Evolutionary conservation across 1,140 invertebrate species (phyloP), one percentile per base, ranked within the genome.

Genomic region (Drosophila ananassae): DNA sequence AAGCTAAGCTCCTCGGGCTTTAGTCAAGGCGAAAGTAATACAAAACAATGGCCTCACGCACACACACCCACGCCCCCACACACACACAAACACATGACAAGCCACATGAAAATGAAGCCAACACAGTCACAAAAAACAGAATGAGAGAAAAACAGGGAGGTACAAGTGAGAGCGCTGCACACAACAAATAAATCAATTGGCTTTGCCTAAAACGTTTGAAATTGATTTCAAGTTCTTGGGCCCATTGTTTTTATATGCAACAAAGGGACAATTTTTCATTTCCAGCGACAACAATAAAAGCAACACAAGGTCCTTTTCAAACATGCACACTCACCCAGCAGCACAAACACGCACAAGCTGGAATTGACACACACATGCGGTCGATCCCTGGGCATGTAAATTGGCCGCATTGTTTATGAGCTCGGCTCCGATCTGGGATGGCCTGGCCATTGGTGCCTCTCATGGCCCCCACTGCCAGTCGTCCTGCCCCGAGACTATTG

Each of bases 251-350:
- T 87, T 87, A 85, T 87, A 85, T 85, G 82, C 82, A 85, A 85
- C 82, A 85, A 85, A 85, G 82, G 82, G 77, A 87, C 82, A 85
- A 85, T 85, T 87, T 85, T 85, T 85, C 76, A 85, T 85, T 83
- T 76, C 56, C 51, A 83, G 63, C 79, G 66, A 66, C 62, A 81
- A 68, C 73, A 81, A 77, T 74, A 79, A 80, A 57, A 77, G 57
- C 74, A 77, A 77, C 63, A 76, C 77, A 78, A 73, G 78, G 62
- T 44, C 79, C 66, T 63, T 58, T 68, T 69, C 61, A 58, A 51
- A 81, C 52, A 67, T 50, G 61, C 41, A 58, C 51, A 59, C 25
- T 28, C 46, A 67, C 60, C 28, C 41, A 59, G 22, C 32, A 51
- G 39, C 41, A 54, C 57, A 25, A 34, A 32, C 48, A 50, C 39